These are phyloP conservation scores for Scaptomyza flava DNA, from an alignment of 2,888 invertebrate species.

Conservation along the genomic window DNA sequence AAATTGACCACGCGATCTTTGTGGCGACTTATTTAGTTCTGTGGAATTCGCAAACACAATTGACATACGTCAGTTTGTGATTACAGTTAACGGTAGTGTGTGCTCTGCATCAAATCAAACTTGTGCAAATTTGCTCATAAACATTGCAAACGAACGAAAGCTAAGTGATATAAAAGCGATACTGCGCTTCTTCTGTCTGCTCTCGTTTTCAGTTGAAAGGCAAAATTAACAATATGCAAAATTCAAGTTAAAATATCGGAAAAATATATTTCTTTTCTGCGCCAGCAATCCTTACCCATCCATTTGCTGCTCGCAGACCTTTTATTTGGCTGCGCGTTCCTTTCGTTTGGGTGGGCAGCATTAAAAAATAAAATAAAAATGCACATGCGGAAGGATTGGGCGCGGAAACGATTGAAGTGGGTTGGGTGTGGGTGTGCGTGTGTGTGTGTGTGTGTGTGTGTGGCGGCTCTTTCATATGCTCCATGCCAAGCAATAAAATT, in stretches of 20 bases:
- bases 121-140: slow-evolving; percentile 34
- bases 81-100: not conserved
- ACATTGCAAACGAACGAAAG: slow-evolving; percentile 50
- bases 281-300: slow-evolving; percentile 65
- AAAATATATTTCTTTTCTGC: slow-evolving; percentile 75
- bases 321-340: slow-evolving; percentile 58
- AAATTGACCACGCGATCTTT: too few relatives aligned
- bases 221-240: slow-evolving; percentile 82
- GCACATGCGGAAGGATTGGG: slow-evolving; percentile 52
- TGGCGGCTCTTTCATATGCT: slow-evolving; percentile 71
- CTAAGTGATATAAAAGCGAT: slow-evolving; percentile 63
- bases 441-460: slow-evolving; percentile 11
- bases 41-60: too few relatives aligned
- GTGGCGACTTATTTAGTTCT: too few relatives aligned
- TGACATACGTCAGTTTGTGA: too few relatives aligned
- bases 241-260: slow-evolving; percentile 82
- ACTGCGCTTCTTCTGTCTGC: slow-evolving; percentile 1
- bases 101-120: slow-evolving; percentile 26
- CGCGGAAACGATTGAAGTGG: slow-evolving; percentile 7
- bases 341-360: slow-evolving; percentile 61
- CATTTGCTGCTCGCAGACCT: slow-evolving; percentile 29
- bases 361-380: slow-evolving; percentile 29
- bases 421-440: not conserved
- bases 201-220: slow-evolving; percentile 63
- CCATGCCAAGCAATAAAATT: slow-evolving; percentile 75